A percentile compares a stretch with the other conserved stretches of the same genome.
These are phyloP conservation scores for Tenrec ecaudatus DNA, from an alignment of 2,113 vertebrate species.

Conservation along the genomic window DNA sequence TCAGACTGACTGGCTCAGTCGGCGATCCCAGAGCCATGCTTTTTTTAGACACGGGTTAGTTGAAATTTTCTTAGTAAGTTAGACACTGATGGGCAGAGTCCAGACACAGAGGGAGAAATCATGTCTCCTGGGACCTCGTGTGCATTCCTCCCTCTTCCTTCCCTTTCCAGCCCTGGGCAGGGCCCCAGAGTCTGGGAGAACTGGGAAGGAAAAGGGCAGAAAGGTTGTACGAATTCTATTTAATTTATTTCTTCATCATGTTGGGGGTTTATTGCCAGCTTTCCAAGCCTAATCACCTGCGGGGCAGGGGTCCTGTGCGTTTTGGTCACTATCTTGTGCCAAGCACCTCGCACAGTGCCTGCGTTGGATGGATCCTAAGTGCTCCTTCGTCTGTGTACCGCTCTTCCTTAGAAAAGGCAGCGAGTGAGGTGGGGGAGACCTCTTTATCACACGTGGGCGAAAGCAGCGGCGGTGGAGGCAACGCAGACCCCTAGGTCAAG, in stretches of 20 bases:
- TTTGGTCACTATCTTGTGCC: background rate
- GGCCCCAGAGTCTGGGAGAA: conserved; percentile 10
- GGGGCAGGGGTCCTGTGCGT: background rate
- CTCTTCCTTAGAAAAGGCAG: background rate
- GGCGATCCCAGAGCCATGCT: background rate
- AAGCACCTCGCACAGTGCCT: background rate
- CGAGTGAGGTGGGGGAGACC: background rate
- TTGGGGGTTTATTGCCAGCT: background rate
- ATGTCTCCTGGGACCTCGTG: background rate
- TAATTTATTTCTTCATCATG: background rate
- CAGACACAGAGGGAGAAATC: background rate
- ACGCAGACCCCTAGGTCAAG: background rate
- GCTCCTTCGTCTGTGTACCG: background rate
- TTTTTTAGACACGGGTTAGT: conserved; percentile 3
- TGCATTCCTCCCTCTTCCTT: background rate
- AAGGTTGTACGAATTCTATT: background rate
- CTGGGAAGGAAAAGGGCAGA: background rate
- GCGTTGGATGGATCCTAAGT: background rate
- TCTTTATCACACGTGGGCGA: background rate
- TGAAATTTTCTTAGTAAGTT: conserved; percentile 39
- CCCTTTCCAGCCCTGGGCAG: background rate
- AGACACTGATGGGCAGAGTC: background rate
- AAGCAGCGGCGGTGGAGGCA: fast-evolving
- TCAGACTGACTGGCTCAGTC: background rate
- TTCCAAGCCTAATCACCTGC: background rate